Conservation (phyloP, 2,888 invertebrate species). For the Masnerella sp. region DNA sequence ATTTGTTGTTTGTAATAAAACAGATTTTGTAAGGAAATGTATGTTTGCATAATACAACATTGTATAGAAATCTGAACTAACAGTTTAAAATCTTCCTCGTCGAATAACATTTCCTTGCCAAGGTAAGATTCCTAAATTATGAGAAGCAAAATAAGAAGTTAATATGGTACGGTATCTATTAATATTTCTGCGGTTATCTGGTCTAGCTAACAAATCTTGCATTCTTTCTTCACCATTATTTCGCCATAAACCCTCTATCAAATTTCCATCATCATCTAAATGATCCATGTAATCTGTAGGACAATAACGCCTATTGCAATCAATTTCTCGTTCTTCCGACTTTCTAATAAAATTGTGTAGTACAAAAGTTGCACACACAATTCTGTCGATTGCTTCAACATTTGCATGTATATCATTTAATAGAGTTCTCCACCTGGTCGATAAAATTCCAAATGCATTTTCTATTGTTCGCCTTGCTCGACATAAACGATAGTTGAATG, state of each 20-base stretch:
- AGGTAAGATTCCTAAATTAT: conserved; percentile 1
- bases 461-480: conserved; percentile 33
- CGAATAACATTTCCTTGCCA: conserved; percentile 8
- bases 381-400: conserved; percentile 2
- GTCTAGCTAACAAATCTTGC: neutral
- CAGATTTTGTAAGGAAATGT: neutral
- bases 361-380: conserved; percentile 20
- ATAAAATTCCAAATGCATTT: conserved; percentile 48
- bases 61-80: neutral
- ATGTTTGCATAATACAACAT: neutral
- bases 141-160: conserved; percentile 6
- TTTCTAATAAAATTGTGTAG: conserved; percentile 37
- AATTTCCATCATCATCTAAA: neutral
- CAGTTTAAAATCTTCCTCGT: conserved; percentile 9
- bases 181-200: neutral
- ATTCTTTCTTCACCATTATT: neutral
- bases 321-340: neutral
- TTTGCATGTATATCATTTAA: conserved; percentile 5
- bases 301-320: neutral
- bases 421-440: conserved; percentile 27
- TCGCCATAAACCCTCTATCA: conserved; percentile 7
- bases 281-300: neutral
- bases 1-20: conserved; percentile 4
- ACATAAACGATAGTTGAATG: conserved; percentile 46
- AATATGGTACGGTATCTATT: neutral